Percentiles rank a stretch among this genome's conserved stretches.
Evolutionary conservation across 1,140 invertebrate species (phyloP).

Genomic region (Saccostrea glomerata): DNA sequence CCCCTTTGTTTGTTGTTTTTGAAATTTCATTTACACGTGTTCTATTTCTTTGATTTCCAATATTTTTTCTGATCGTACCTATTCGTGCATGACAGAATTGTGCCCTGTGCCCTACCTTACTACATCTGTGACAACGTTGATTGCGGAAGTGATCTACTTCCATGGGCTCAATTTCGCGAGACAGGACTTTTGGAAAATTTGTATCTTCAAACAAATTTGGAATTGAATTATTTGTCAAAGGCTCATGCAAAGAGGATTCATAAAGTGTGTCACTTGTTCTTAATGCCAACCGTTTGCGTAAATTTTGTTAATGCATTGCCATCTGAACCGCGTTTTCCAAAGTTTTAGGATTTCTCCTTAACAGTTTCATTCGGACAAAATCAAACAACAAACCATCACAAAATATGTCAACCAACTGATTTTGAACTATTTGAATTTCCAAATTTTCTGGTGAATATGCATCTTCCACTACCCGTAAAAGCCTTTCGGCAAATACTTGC

Average conservation of each 20-base stretch:
- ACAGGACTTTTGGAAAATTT: background rate
- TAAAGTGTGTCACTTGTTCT: no score
- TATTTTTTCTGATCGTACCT: background rate
- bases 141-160: background rate
- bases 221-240: background rate
- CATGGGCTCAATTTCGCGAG: background rate
- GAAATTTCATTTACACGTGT: background rate
- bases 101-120: background rate
- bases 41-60: background rate
- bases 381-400: conserved; percentile 46
- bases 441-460: background rate
- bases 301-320: no score
- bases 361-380: conserved; percentile 49
- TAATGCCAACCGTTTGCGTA: no score
- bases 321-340: no score
- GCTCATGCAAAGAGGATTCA: background rate
- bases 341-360: conserved; percentile 27
- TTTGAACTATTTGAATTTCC: background rate
- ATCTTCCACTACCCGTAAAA: background rate
- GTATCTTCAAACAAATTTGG: background rate
- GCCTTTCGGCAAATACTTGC: background rate
- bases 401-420: conserved; percentile 40
- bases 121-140: background rate
- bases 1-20: background rate
- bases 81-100: background rate